These are phyloP conservation scores for Serripes groenlandicus DNA, from an alignment of 2,888 invertebrate genomes.

Conservation along the genomic window DNA sequence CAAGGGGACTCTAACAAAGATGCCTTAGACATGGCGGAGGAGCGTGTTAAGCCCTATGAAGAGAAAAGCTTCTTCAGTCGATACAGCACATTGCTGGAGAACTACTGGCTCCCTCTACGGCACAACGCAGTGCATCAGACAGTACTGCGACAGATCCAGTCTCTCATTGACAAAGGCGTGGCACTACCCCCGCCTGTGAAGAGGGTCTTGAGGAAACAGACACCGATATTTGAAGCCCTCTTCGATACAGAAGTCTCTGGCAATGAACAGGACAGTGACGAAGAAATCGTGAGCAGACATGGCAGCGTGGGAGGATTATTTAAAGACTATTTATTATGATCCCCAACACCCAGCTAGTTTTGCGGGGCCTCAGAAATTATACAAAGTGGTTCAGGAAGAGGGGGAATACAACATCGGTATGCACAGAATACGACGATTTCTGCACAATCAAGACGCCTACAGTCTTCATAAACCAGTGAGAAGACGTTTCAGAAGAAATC, in stretches of 20 bases:
- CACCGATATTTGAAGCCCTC: conserved; percentile 22
- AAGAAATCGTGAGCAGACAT: conserved; percentile 22
- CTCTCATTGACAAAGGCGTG: conserved; percentile 11
- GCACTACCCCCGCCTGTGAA: background rate
- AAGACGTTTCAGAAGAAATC: conserved; percentile 51
- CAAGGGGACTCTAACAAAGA: conserved; percentile 28
- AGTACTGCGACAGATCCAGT: conserved; percentile 5
- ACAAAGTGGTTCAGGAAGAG: conserved; percentile 54
- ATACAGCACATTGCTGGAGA: conserved; percentile 16
- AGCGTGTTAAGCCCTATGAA: background rate
- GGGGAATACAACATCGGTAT: conserved; percentile 64
- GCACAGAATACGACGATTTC: conserved; percentile 60
- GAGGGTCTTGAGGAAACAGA: conserved; percentile 17
- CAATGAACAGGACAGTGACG: background rate
- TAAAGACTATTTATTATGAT: conserved; percentile 53
- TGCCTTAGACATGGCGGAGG: conserved; percentile 23
- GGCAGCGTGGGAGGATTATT: conserved; percentile 57
- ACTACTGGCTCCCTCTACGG: conserved; percentile 21
- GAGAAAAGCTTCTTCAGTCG: conserved; percentile 6
- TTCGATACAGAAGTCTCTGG: conserved; percentile 10
- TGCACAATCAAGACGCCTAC: conserved; percentile 63
- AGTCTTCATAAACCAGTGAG: conserved; percentile 57
- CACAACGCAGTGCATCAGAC: conserved; percentile 2
- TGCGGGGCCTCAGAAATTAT: conserved; percentile 61
- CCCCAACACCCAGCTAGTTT: conserved; percentile 56